A percentile compares a stretch with the other conserved stretches of the same genome.
phyloP scores from a whole-genome alignment of 2,888 invertebrate genomes.

The Dryobotodes eremita region DNA sequence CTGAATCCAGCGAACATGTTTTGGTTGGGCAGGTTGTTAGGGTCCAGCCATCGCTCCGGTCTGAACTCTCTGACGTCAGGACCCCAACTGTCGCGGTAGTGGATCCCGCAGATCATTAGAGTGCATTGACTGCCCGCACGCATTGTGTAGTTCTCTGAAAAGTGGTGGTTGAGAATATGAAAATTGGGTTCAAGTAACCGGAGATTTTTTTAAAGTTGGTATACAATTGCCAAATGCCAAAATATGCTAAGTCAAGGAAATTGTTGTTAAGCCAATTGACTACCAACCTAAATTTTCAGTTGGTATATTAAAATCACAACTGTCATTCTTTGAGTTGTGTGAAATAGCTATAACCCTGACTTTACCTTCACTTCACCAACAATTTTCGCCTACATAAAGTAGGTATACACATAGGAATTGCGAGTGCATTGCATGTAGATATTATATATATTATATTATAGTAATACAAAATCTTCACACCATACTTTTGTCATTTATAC shows the following conservation, averaged over 20 bases:
- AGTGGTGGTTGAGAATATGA: background rate
- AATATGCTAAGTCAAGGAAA: background rate
- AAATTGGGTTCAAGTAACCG: background rate
- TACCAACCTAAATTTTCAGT: background rate
- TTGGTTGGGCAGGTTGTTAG: constrained; percentile 54
- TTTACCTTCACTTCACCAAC: background rate
- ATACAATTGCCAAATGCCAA: too few relatives aligned
- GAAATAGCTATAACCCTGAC: too few relatives aligned
- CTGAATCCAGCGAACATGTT: constrained; percentile 69
- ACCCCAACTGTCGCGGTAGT: constrained; percentile 70
- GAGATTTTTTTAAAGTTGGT: background rate
- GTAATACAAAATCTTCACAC: background rate
- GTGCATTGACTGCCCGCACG: constrained; percentile 67
- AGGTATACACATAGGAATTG: background rate
- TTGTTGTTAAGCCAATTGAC: too few relatives aligned
- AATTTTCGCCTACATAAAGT: background rate
- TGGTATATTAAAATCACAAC: background rate
- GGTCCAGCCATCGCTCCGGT: constrained; percentile 74
- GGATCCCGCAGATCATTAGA: constrained; percentile 57
- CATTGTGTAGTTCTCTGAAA: constrained; percentile 68
- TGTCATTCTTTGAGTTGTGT: background rate
- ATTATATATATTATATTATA: too few relatives aligned
- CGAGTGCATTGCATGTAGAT: background rate
- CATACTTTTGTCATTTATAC: background rate
- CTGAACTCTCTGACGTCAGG: constrained; percentile 52